Conservation (phyloP, 2,888 invertebrate species). For the Eudasyphora cyanicolor region DNA sequence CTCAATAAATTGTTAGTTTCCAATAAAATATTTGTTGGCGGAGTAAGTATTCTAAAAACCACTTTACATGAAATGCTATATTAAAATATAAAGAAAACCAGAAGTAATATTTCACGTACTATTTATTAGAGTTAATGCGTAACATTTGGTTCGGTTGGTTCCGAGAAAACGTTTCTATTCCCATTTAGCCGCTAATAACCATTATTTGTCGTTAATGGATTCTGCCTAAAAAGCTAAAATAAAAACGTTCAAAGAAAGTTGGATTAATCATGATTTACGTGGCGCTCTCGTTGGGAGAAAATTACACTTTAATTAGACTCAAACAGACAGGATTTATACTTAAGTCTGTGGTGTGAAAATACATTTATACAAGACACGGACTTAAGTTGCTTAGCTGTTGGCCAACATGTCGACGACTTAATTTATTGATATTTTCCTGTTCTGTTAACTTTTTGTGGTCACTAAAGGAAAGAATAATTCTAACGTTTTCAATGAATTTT, state of each 20-base stretch:
- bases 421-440: no score
- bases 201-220: not conserved
- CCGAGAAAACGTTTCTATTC: no score
- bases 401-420: no score
- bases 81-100: not conserved
- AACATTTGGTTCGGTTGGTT: no score
- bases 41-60: not conserved
- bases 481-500: no score
- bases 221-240: not conserved
- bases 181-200: no score
- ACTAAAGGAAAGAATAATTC: no score
- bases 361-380: no score
- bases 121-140: not conserved
- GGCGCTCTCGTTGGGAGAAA: not conserved
- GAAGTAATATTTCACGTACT: not conserved
- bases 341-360: not conserved
- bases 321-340: not conserved
- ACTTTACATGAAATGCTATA: not conserved
- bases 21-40: conserved; percentile 38
- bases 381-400: no score
- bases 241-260: not conserved
- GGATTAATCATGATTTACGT: not conserved
- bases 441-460: no score
- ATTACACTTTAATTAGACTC: not conserved
- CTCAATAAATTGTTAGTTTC: conserved; percentile 25